Conservation (phyloP, 2,888 invertebrate genomes). For the Sceliomorpha sp. region DNA sequence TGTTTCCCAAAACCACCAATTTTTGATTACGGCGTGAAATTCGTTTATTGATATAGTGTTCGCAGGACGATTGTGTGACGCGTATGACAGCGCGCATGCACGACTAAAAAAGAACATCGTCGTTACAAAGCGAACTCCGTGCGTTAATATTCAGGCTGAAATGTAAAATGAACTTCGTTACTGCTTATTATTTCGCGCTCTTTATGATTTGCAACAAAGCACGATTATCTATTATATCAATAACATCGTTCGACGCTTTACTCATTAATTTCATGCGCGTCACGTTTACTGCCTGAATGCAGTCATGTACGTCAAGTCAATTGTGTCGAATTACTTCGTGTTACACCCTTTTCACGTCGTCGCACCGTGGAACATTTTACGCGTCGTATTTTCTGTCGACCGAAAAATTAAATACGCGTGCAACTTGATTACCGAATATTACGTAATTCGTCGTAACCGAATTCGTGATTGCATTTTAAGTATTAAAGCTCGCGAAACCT, state of each 20-base stretch:
- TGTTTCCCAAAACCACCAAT: too few species aligned
- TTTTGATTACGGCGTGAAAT: too few species aligned
- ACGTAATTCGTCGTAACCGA: too few species aligned
- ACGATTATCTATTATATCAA: constrained; percentile 61
- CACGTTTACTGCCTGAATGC: constrained; percentile 57
- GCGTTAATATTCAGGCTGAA: constrained; percentile 35
- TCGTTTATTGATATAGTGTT: too few species aligned
- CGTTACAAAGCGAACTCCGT: too few species aligned
- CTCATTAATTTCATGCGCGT: constrained; percentile 66
- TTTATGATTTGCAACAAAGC: constrained; percentile 47
- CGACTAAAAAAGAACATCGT: constrained; percentile 45
- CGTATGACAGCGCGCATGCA: constrained; percentile 27
- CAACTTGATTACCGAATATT: too few species aligned
- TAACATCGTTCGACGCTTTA: constrained; percentile 65
- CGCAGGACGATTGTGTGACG: constrained; percentile 32
- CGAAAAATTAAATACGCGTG: constrained; percentile 44
- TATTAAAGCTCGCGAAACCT: too few species aligned
- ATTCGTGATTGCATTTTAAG: too few species aligned
- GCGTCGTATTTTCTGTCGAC: constrained; percentile 42
- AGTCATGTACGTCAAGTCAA: constrained; percentile 60
- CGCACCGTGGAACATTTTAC: constrained; percentile 39
- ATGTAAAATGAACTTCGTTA: constrained; percentile 36
- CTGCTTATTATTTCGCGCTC: constrained; percentile 32
- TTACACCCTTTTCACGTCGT: constrained; percentile 46
- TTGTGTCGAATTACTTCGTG: constrained; percentile 64